Evolutionary conservation across 2,888 invertebrate species (phyloP), one percentile per base, ranked within the genome.

Genomic region (Drosophila crucigera): DNA sequence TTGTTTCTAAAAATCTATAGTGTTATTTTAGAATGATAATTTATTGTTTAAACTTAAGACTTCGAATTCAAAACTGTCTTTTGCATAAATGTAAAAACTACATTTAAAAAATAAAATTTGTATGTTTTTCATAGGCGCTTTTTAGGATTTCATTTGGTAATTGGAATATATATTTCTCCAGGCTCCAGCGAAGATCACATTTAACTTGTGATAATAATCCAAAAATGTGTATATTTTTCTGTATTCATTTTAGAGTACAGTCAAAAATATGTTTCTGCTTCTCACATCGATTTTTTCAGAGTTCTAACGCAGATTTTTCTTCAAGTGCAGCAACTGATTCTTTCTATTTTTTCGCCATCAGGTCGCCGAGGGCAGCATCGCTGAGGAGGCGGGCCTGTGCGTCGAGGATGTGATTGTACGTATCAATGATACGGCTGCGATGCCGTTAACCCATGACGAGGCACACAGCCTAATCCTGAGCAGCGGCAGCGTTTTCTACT

Each of bases 341-440:
- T 66, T 37, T 39, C 7, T 30, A 16, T 37, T 55, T 68, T 25
- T 52, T 1, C 65, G 65, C 52, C 25, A 80, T 6, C 91, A 98
- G 98, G 97, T 99, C 25, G 94, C 95, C 41, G 96, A 96, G 69
- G 96, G 95, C 64, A 96, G 98, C 80, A 94, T 98, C 47, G 98
- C 98, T 0, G 97, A 97, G 91, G 94, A 95, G 80, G 96, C 96
- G 70, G 98, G 98, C 0, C 94, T 99, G 31, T 95, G 95, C 90
- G 95, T 96, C 19, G 98, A 98, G n/a, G 99, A 99, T 94, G 94
- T 96, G 43, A 95, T 99, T 78, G 94, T 97, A 43, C 95, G 95
- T 78, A 95, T 99, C 80, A 97, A 97, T 91, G 96, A 96, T 70
- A 94, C 94, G 43, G 94, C 95, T 55, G 95, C 97, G 11, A 94